These are phyloP conservation scores for Acanthosepion esculentum DNA, from an alignment of 2,888 invertebrate genomes.

Conservation along the genomic window DNA sequence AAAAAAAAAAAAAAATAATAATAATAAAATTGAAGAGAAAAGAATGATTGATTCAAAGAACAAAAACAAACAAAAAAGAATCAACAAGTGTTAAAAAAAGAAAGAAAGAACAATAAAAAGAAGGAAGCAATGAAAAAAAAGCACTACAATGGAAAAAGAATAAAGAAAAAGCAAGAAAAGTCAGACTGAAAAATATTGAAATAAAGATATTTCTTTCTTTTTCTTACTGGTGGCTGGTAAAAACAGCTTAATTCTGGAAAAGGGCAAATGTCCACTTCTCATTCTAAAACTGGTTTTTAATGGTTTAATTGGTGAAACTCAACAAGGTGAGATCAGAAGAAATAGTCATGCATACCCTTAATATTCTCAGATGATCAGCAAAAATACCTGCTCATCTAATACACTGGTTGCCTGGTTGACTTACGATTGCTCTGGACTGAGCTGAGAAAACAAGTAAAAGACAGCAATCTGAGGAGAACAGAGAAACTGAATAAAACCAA, in stretches of 20 bases:
- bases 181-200: background rate
- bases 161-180: background rate
- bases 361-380: background rate
- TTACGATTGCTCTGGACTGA: background rate
- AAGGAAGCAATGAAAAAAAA: no score
- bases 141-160: no score
- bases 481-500: background rate
- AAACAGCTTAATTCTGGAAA: background rate
- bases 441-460: background rate
- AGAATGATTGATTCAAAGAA: background rate
- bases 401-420: background rate
- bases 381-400: background rate
- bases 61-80: background rate
- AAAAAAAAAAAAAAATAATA: background rate
- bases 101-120: no score
- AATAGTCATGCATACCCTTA: background rate
- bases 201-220: background rate
- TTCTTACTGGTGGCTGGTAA: conserved; percentile 16
- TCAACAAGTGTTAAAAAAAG: background rate
- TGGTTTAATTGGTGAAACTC: background rate
- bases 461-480: background rate
- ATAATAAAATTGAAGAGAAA: background rate
- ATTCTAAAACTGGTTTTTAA: background rate
- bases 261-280: background rate
- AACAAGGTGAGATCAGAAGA: background rate